Base-by-base conservation (phyloP, 2,888 invertebrate species). In the Trichopria drosophilae region DNA sequence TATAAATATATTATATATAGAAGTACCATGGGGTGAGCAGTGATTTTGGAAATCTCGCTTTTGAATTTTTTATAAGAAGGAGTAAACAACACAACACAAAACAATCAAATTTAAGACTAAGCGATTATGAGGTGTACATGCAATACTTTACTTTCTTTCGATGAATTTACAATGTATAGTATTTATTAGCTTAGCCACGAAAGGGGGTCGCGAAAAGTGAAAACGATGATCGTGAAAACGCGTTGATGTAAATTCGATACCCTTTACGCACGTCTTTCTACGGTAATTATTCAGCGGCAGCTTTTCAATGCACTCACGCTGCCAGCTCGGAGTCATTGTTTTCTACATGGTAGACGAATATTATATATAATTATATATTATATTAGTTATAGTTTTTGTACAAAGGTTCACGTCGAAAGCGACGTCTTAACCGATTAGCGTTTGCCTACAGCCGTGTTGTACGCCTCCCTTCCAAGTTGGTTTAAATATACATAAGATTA, bases 341-440 rank as follows among this genome's bases (percentile, higher is more conserved):
- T 52, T 67, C 59, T 62, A 60, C 66, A 64, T 67, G 66, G 64
- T 67, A 62, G 62, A 66, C 62, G 63, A 65, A 69, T 65, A 65
- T 61, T 59, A 63, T 51, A 61, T 57, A 63, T 57, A 57, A 57
- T 66, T 59, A 61, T 50, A 63, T 63, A 65, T 65, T 57, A 65
- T 65, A 61, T 66, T 71, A 71, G 65, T 67, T 67, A 67, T 71
- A 69, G 67, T 66, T 72, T 72, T 72, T 73, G 70, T 72, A 72
- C 70, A 71, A 71, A 72, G 64, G 61, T 68, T 65, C 60, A 65
- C 63, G 63, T 62, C 60, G 60, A 57, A 55, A 62, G 54, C 49
- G 56, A 59, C 59, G n/a, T n/a, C n/a, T n/a, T n/a, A n/a, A n/a
- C 42, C 49, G 10, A 24, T 52, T 47, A 64, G 63, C 64, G 64